Conservation (phyloP, 2,888 invertebrate genomes). For the Bedellia somnulentella region DNA sequence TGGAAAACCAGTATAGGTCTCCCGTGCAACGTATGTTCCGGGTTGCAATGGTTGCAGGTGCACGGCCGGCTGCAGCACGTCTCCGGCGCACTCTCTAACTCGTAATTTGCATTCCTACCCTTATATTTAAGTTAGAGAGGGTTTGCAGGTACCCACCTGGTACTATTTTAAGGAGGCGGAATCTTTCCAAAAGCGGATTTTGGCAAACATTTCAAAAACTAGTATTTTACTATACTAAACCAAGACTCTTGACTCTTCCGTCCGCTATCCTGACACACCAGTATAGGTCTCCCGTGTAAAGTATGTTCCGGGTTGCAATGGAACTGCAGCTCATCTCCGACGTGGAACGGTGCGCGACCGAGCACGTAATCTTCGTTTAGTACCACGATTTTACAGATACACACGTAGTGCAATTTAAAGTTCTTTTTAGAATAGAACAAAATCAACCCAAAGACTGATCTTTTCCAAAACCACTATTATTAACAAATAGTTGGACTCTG, state of each 20-base stretch:
- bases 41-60: slow-evolving; percentile 85
- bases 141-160: too few relatives aligned
- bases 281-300: slow-evolving; percentile 87
- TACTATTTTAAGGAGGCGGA: too few relatives aligned
- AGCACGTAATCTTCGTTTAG: slow-evolving; percentile 83
- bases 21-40: slow-evolving; percentile 87
- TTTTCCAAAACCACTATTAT: background rate
- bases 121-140: too few relatives aligned
- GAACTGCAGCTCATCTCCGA: slow-evolving; percentile 84
- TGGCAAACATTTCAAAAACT: too few relatives aligned
- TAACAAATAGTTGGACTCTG: background rate
- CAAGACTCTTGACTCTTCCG: slow-evolving; percentile 82
- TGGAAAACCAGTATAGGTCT: slow-evolving; percentile 88
- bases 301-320: slow-evolving; percentile 87
- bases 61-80: slow-evolving; percentile 85
- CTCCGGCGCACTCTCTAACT: too few relatives aligned
- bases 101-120: too few relatives aligned
- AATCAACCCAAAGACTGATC: background rate
- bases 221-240: too few relatives aligned
- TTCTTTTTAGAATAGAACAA: too few relatives aligned
- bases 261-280: slow-evolving; percentile 86
- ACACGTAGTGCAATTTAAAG: too few relatives aligned
- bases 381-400: too few relatives aligned
- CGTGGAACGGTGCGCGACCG: slow-evolving; percentile 75
- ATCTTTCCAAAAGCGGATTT: too few relatives aligned